Base-by-base conservation (phyloP, 2,888 invertebrate genomes). In the Agrilus cyanescens region DNA sequence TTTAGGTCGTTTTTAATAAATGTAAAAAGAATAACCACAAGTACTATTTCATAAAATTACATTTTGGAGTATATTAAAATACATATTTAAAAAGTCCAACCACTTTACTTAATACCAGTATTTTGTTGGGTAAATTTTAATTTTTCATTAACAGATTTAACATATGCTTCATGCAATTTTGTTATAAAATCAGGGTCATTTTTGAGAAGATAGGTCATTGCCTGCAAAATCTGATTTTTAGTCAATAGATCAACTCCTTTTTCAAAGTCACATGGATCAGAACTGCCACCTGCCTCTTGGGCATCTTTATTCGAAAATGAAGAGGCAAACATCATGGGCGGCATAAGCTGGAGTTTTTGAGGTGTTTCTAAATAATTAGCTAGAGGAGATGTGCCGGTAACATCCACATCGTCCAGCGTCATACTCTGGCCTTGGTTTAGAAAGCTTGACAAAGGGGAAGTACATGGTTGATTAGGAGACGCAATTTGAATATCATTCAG, bases 161-260 rank as follows among this genome's bases (percentile, higher is more conserved):
- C 82, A 63, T 94, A 94, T 41, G 89, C 93, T 68, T 93, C 89
- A 61, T 94, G 91, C 48, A 94, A 71, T 66, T 86, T 89, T 59
- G 81, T 82, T 30, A 90, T 79, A 69, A 94, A 94, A 53, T 86
- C 85, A 29, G 83, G 75, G 65, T 94, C 91, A 66, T 85, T 85
- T 69, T 86, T 84, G 44, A 93, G 71, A 44, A 94, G 73, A 69
- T 90, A 85, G 56, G 83, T 80, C 59, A 94, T 80, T 20, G 93
- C 90, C 69, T 93, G 90, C 30, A 87, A 78, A 46, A 94, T 73
- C 64, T 94, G 94, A 60, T 86, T 85, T 63, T 82, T 82, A 35
- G 88, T 91, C 39, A 94, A 72, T 12, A 89, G 86, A 62, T 87
- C 85, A 2, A 80, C 71, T 33, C 62, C 53, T 34, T 46, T 48